phyloP scores from a whole-genome alignment of 2,113 vertebrate species.

The human region GRCh38 chr9:95045501-95046000 shows the following conservation, averaged over 20 bases:
- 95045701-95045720: neutral
- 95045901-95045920: neutral
- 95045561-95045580: neutral
- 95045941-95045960: neutral
- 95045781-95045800: neutral
- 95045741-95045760: neutral
- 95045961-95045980: accelerated
- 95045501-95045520: accelerated
- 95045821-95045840: neutral
- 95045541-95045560: neutral
- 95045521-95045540: neutral
- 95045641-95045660: neutral
- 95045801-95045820: neutral
- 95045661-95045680: neutral
- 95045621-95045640: accelerated
- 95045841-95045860: neutral
- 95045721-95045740: neutral
- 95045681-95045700: neutral
- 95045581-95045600: neutral
- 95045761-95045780: neutral
- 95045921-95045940: neutral
- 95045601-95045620: neutral
- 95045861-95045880: neutral
- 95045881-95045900: neutral
- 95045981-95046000: neutral